phyloP scores from a whole-genome alignment of 2,888 invertebrate genomes.

The Pelosia muscerda region DNA sequence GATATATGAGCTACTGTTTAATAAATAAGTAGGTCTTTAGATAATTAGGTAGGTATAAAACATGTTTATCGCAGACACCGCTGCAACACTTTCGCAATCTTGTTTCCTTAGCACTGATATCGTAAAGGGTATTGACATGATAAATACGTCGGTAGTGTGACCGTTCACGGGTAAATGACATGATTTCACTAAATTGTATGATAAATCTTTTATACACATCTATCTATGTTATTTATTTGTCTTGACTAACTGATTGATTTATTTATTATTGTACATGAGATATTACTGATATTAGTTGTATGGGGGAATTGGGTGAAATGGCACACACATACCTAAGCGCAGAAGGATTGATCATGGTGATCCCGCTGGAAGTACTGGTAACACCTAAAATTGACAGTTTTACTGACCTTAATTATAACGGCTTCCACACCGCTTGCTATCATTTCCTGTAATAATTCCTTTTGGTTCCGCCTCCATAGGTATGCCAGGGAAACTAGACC shows the following conservation, averaged over 20 bases:
- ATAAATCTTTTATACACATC: constrained; percentile 3
- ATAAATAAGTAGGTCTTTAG: constrained; percentile 3
- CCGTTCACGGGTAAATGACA: constrained; percentile 11
- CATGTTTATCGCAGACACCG: constrained; percentile 20
- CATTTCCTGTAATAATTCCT: constrained; percentile 98
- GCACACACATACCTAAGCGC: too few relatives aligned
- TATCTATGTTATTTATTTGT: background rate
- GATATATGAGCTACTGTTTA: background rate
- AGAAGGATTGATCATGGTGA: too few relatives aligned
- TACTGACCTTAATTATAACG: constrained; percentile 96
- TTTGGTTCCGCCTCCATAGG: constrained; percentile 98
- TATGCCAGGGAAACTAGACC: constrained; percentile 96
- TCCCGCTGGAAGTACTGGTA: too few relatives aligned
- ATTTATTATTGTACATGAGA: too few relatives aligned
- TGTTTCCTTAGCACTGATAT: constrained; percentile 30
- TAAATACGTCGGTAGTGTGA: constrained; percentile 12
- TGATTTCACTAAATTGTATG: constrained; percentile 13
- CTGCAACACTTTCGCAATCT: constrained; percentile 24
- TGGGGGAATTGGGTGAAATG: too few relatives aligned
- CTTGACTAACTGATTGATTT: background rate
- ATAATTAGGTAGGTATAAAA: constrained; percentile 7
- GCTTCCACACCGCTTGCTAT: constrained; percentile 96
- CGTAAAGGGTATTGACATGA: constrained; percentile 32
- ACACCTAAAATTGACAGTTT: background rate
- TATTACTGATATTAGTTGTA: too few relatives aligned